A percentile compares a stretch with the other conserved stretches of the same genome.
phyloP scores from a whole-genome alignment of 2,888 invertebrate genomes.

The Tachina grossa region DNA sequence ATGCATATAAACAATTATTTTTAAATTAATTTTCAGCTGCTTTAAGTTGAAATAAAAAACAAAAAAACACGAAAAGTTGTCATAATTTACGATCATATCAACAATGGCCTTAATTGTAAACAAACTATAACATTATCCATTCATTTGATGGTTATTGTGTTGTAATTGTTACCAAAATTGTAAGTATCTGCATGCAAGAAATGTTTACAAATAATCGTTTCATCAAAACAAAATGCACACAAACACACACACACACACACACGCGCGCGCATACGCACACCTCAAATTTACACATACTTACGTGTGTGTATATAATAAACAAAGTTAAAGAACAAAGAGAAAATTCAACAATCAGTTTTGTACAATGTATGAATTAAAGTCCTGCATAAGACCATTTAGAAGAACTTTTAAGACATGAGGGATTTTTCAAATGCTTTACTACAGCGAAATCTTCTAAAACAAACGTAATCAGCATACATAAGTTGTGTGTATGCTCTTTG shows the following conservation, averaged over 20 bases:
- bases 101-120: constrained; percentile 58
- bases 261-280: not conserved
- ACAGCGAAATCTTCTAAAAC: no score
- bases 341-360: constrained; percentile 4
- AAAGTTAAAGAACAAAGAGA: constrained; percentile 56
- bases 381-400: no score
- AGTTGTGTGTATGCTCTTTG: no score
- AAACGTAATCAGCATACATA: no score
- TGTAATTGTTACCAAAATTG: constrained; percentile 60
- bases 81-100: constrained; percentile 68
- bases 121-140: constrained; percentile 43
- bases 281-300: not conserved
- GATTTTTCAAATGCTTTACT: no score
- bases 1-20: not conserved
- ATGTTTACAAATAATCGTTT: constrained; percentile 40
- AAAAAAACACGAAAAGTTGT: constrained; percentile 36
- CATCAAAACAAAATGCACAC: not conserved
- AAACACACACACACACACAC: not conserved
- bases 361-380: no score
- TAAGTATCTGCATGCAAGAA: constrained; percentile 19
- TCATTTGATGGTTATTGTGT: constrained; percentile 56
- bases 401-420: no score
- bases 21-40: not conserved
- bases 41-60: not conserved
- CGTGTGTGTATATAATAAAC: constrained; percentile 39